Evolutionary conservation across 2,888 invertebrate genomes (phyloP).

Genomic region (Diploptera punctata): DNA sequence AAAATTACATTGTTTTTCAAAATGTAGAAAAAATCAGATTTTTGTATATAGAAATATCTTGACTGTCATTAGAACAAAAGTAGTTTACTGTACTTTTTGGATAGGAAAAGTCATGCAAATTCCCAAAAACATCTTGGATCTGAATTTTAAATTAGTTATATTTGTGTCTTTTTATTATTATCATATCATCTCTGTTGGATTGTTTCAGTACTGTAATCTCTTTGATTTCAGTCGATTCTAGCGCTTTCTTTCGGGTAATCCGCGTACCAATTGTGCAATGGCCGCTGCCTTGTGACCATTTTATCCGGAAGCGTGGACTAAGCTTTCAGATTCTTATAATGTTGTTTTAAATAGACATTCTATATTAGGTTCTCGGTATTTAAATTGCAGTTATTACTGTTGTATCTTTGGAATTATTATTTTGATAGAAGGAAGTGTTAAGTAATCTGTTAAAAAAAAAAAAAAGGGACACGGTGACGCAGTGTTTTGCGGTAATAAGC

Average conservation of each 20-base stretch:
- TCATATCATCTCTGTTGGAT: too few species aligned
- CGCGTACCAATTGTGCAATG: slow-evolving; percentile 31
- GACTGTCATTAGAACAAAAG: too few species aligned
- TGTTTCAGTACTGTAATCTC: too few species aligned
- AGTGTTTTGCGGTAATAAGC: slow-evolving; percentile 30
- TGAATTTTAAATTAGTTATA: too few species aligned
- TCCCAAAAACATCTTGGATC: too few species aligned
- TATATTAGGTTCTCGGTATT: not conserved
- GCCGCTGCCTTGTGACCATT: slow-evolving; percentile 39
- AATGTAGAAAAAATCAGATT: too few species aligned
- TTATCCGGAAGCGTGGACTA: slow-evolving; percentile 35
- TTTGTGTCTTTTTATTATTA: too few species aligned
- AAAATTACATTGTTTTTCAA: too few species aligned
- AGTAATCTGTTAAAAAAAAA: not conserved
- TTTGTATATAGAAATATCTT: too few species aligned
- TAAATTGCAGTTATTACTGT: not conserved
- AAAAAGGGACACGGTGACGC: slow-evolving; percentile 28
- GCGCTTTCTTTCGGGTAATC: slow-evolving; percentile 27
- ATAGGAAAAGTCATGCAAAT: too few species aligned
- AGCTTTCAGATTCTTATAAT: not conserved
- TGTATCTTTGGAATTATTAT: not conserved
- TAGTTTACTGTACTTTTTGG: too few species aligned
- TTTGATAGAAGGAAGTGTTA: not conserved
- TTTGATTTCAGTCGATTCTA: not conserved
- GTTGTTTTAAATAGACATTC: slow-evolving; percentile 4